Percentiles rank a stretch among this genome's conserved stretches.
Conservation (phyloP, 2,113 vertebrate species). For the Eira barbara region DNA sequence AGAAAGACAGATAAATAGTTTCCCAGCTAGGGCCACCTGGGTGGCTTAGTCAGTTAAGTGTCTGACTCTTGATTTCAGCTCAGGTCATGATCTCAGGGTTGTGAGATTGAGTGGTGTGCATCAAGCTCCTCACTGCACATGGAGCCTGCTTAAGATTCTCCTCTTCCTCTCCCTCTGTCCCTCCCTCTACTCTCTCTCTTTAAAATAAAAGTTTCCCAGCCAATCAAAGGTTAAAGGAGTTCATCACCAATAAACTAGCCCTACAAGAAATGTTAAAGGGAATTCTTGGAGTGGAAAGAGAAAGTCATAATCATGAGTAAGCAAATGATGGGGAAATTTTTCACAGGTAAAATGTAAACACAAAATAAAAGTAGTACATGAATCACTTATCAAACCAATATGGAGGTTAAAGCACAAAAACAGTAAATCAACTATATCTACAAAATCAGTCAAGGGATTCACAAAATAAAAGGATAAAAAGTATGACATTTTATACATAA, state of each 20-base stretch:
- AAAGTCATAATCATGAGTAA: neutral
- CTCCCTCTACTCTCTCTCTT: too few relatives aligned
- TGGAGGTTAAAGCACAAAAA: neutral
- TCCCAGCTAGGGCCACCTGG: neutral
- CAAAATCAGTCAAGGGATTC: neutral
- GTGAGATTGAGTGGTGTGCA: too few relatives aligned
- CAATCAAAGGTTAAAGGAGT: neutral
- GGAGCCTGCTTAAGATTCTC: too few relatives aligned
- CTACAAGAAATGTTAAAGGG: neutral
- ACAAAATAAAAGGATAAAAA: neutral
- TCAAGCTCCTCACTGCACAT: too few relatives aligned
- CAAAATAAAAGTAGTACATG: neutral
- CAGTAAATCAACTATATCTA: neutral
- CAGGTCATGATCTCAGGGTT: too few relatives aligned
- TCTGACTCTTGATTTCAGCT: too few relatives aligned
- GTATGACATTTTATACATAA: neutral
- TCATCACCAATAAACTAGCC: neutral
- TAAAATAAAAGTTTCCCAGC: too few relatives aligned
- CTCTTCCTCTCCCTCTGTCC: too few relatives aligned
- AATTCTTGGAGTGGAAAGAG: neutral
- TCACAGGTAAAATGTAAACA: neutral
- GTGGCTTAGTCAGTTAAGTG: too few relatives aligned
- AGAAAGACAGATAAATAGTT: neutral
- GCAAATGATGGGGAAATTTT: neutral
- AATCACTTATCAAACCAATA: neutral